Evolutionary conservation across 1,140 invertebrate genomes (phyloP).

Genomic region (Drosophila sechellia): DNA sequence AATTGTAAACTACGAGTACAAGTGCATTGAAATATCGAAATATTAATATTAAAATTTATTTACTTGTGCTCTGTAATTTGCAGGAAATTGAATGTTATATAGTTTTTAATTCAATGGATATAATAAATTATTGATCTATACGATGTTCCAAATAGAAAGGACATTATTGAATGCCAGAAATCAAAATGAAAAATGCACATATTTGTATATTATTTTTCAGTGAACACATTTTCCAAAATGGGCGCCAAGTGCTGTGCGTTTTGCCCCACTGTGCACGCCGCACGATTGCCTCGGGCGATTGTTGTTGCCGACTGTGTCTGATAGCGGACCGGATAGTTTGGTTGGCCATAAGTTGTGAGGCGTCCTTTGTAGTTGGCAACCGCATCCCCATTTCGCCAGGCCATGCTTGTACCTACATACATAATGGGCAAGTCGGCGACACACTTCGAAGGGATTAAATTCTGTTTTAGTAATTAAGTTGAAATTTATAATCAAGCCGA

Average conservation of each 20-base stretch:
- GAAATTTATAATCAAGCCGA: constrained; percentile 82
- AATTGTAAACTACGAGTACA: constrained; percentile 45
- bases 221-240: not conserved
- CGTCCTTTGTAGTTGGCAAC: constrained; percentile 49
- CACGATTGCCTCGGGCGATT: constrained; percentile 18
- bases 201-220: too few relatives aligned
- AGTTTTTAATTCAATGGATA: too few relatives aligned
- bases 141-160: too few relatives aligned
- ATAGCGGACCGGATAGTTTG: constrained; percentile 64
- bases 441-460: constrained; percentile 80
- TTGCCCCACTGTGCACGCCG: constrained; percentile 45
- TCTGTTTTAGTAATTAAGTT: constrained; percentile 83
- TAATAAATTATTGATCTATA: too few relatives aligned
- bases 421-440: constrained; percentile 54
- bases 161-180: too few relatives aligned
- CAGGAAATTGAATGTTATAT: too few relatives aligned
- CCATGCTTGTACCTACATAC: constrained; percentile 19
- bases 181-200: too few relatives aligned
- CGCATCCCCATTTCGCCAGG: constrained; percentile 11
- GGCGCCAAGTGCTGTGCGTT: not conserved
- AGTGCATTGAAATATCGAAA: constrained; percentile 1
- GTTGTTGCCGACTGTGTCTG: constrained; percentile 31
- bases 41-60: too few relatives aligned
- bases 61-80: too few relatives aligned
- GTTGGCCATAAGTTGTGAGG: constrained; percentile 77